These are phyloP conservation scores for Trachelus troglodyta DNA, from an alignment of 2,888 invertebrate species.

Conservation along the genomic window DNA sequence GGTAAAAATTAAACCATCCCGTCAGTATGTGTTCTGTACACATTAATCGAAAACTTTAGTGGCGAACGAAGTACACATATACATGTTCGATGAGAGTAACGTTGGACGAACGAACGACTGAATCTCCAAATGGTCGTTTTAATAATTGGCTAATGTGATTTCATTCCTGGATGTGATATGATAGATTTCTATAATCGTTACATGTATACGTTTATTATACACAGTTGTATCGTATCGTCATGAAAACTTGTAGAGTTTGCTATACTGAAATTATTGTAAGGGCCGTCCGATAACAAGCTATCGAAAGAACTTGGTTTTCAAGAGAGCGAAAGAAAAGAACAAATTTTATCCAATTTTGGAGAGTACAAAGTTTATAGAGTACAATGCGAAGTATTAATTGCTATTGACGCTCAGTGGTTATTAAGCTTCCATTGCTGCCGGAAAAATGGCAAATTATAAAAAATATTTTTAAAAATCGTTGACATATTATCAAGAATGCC, in stretches of 20 bases:
- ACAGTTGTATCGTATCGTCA: neutral
- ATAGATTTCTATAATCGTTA: neutral
- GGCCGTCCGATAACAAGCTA: neutral
- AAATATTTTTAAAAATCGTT: neutral
- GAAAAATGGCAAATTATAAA: neutral
- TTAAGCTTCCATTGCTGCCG: neutral
- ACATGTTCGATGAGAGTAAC: neutral
- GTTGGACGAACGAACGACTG: neutral
- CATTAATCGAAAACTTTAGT: no score
- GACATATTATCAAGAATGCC: neutral
- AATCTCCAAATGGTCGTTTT: neutral
- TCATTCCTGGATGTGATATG: neutral
- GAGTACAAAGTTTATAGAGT: neutral
- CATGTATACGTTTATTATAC: neutral
- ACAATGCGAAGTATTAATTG: neutral
- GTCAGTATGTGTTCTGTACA: neutral
- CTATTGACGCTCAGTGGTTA: neutral
- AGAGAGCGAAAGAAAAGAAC: neutral
- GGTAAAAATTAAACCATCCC: slow-evolving; percentile 66
- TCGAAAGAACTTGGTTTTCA: neutral
- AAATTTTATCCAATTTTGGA: neutral
- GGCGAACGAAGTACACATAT: neutral
- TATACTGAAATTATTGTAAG: neutral
- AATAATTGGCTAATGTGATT: neutral
- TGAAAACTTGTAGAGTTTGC: neutral